Evolutionary conservation across 2,797 vertebrate genomes (phyloP), one percentile per base, ranked within the genome.

Genomic region (Hapalemur alaotrensis): DNA sequence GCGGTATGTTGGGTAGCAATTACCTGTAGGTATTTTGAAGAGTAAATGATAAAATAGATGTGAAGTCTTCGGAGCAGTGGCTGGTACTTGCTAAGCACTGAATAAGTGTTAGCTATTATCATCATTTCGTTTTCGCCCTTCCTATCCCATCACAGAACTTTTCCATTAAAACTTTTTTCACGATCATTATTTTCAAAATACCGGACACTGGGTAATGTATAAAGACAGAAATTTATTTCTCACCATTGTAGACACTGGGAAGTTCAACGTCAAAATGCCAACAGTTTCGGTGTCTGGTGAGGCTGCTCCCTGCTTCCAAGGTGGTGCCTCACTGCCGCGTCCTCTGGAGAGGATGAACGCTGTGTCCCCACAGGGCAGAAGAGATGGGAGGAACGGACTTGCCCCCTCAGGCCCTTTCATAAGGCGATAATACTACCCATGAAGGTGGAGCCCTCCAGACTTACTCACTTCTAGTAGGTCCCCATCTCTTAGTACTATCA

Each of bases 271-370:
- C 25, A 48, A 73, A 32, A 23, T 20, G 15, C 14, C 63, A 72
- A 11, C 41, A 48, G 22, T 20, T 35, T 70, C 9, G 0, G 14
- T 59, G 38, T 30, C 76, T 35, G 32, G 22, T 46, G 38, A 59
- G 28, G 12, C 0, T 38, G 25, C 17, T 50, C 17, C 83, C 46
- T 41, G n/a, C 54, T 91, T 61, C 41, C 67, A 72, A 30, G 4
- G 7, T 22, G 52, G 22, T 0, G 0, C 7, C 59, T 14, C 5
- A 1, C 17, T 12, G 14, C 13, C 4, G 2, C 4, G 14, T 18
- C 8, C 32, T 69, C 22, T 61, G 78, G 50, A n/a, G 23, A 1
- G 8, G 5, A 59, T 23, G 28, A 46, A 57, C 6, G 0, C n/a
- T 32, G 7, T 50, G 11, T 30, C 43, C 25, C 50, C 63, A 41